Base-by-base conservation (phyloP, 2,113 vertebrate species). In the Rhodinocichla rosea region DNA sequence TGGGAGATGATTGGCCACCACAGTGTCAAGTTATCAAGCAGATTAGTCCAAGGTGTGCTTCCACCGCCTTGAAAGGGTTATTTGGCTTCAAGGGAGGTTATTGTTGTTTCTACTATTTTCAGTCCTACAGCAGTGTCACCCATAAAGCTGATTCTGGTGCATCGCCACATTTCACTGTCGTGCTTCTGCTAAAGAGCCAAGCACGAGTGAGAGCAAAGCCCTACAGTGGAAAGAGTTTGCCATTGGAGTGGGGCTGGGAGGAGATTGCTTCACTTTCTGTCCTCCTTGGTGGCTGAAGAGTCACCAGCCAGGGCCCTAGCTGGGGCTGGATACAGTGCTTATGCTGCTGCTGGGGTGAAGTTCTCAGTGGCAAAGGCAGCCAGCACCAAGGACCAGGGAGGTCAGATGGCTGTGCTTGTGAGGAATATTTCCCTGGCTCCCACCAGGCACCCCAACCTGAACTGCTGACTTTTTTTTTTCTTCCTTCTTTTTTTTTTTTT, bases 21-120 rank as follows among this genome's bases (percentile, higher is more conserved):
- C 68, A 3, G 91, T 84, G 91, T 96, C 97, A 97, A 3, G 91
- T 98, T 96, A 97, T 96, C 95, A 97, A 97, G 93, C 94, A 96
- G 91, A 96, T 95, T 69, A 87, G 76, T 89, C 70, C 2, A 7
- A 81, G 90, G 96, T 96, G 92, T 96, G 87, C 82, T 90, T 88
- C 76, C 67, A 82, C 35, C 11, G 3, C 83, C 95, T 89, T 8
- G 2, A 28, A 92, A 80, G 42, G 35, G 8, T 84, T 87, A 53
- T 80, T 94, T 95, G 94, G 70, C 92, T 86, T 39, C 62, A 87
- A 92, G 82, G 75, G 40, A 76, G 24, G 35, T 53, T 76, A 53
- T 5, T 50, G 32, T 77, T 85, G 39, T 70, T n/a, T 32, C 32
- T 45, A 14, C n/a, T 45, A 15, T 50, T 85, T 87, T 83, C 17